Base-by-base conservation (phyloP, 2,797 vertebrate species). In the Alosa sapidissima region DNA sequence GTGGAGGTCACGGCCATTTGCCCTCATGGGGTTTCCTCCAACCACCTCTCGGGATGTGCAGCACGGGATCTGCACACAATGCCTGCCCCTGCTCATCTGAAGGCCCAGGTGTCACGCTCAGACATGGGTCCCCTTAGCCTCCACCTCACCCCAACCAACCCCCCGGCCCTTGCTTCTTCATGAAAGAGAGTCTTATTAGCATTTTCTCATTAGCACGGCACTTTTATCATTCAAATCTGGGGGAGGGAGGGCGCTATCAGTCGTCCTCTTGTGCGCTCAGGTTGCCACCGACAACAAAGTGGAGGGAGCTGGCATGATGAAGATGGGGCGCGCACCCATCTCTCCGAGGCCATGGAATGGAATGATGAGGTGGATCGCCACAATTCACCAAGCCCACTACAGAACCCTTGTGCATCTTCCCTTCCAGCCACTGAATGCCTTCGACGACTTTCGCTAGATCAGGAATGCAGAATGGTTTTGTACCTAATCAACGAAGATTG, bases 221-320 rank as follows among this genome's bases (percentile, higher is more conserved):
- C 93, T 93, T 95, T 94, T 93, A 94, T 94, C 84, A 94, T 95
- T 94, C 88, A 93, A 93, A 95, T 94, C 87, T 19, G 13, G 81
- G 58, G 88, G 55, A 9, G 58, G 58, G 21, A 21, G 72, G 72
- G 72, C 88, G 88, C 91, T 91, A 91, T 90, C 52, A 24, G 87
- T 88, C 85, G 89, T 90, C 85, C 90, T 88, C 87, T 83, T 52
- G 84, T 72, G 48, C 54, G 84, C 88, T 84, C 89, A 81, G 83
- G 89, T 92, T 89, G 89, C 81, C 85, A 88, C 68, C 85, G 91
- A 89, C 91, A 92, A 92, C 92, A 92, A 91, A 86, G 88, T 90
- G 48, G 82, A 0, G 28, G 90, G 89, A 93, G 78, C 72, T 21
- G 36, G 72, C 36, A 78, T 47, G 72, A 16, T 47, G 33, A 33